Conservation (phyloP, 1,140 invertebrate species). For the Drosophila mojavensis region DNA sequence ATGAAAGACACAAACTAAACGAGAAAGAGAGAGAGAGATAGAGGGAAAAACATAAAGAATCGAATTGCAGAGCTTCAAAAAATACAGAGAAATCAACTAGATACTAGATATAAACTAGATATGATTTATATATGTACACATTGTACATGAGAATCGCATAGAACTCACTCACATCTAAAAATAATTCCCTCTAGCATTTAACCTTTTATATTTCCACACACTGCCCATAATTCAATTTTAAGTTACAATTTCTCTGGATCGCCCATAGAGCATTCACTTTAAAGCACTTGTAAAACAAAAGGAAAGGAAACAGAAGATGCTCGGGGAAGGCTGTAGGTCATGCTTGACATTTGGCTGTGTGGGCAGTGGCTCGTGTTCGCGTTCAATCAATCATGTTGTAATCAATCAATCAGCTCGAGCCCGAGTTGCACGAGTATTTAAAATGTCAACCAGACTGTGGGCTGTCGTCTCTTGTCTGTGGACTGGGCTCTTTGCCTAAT, state of each 20-base stretch:
- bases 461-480: not conserved
- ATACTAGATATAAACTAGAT: too few relatives aligned
- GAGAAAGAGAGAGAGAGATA: slow-evolving; percentile 1
- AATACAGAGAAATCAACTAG: too few relatives aligned
- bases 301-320: not conserved
- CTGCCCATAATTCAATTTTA: too few relatives aligned
- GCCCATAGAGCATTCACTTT: too few relatives aligned
- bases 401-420: slow-evolving; percentile 60
- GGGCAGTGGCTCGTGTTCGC: slow-evolving; percentile 9
- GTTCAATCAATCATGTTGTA: slow-evolving; percentile 52
- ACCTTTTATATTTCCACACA: too few relatives aligned
- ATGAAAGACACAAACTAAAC: not conserved
- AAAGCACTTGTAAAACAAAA: not conserved
- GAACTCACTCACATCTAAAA: too few relatives aligned
- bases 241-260: too few relatives aligned
- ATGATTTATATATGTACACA: too few relatives aligned
- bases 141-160: too few relatives aligned
- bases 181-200: too few relatives aligned
- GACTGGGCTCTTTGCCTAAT: slow-evolving; percentile 13
- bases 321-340: not conserved
- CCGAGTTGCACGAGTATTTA: slow-evolving; percentile 32
- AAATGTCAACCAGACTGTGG: slow-evolving; percentile 43
- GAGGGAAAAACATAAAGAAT: too few relatives aligned
- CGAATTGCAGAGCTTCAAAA: too few relatives aligned
- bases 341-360: slow-evolving; percentile 9